Evolutionary conservation across 2,888 invertebrate species (phyloP).

Genomic region (Campoplex capitator): DNA sequence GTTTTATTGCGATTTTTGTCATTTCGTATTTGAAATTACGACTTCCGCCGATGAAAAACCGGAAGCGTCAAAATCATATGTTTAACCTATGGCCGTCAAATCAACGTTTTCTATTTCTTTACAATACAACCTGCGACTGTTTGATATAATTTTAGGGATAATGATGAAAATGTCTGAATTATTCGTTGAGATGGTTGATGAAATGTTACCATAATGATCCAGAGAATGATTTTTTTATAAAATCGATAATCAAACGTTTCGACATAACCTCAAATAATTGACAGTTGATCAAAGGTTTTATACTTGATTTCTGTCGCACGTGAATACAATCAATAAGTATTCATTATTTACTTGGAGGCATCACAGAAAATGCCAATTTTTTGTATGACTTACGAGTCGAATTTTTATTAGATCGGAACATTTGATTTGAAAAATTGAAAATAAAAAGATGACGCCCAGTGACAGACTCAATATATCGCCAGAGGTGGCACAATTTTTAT

Average conservation of each 20-base stretch:
- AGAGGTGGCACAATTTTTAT: slow-evolving; percentile 90
- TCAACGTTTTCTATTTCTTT: neutral
- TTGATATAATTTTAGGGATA: neutral
- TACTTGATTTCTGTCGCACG: neutral
- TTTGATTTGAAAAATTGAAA: neutral
- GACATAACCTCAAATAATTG: slow-evolving; percentile 3
- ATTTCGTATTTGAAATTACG: neutral
- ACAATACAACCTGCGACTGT: neutral
- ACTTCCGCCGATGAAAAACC: slow-evolving; percentile 8
- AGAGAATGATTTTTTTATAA: neutral
- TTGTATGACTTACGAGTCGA: neutral
- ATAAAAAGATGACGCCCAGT: slow-evolving; percentile 56
- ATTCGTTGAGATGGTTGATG: neutral
- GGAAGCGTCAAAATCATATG: neutral
- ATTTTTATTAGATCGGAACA: neutral
- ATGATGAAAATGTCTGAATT: neutral
- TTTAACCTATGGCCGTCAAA: neutral
- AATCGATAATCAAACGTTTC: neutral
- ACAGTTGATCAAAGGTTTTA: neutral
- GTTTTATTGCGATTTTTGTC: neutral
- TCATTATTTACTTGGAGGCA: neutral
- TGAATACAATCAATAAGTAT: neutral
- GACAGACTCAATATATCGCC: slow-evolving; percentile 88
- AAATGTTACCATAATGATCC: neutral
- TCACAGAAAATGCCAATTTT: neutral